phyloP scores from a whole-genome alignment of 1,140 invertebrate genomes.

The Lepidostoma basale region DNA sequence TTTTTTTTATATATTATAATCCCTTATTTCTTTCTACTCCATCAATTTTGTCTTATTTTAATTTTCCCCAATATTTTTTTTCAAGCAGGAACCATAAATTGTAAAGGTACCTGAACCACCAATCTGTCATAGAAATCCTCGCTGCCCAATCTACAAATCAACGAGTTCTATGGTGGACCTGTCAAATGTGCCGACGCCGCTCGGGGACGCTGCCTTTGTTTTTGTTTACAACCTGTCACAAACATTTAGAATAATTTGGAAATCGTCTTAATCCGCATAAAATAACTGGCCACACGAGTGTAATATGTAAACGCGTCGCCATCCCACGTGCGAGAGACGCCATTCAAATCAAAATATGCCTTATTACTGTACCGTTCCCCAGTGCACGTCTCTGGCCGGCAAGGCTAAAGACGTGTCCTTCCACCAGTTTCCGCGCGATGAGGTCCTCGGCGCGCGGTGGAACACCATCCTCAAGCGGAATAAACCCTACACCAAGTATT shows the following conservation, averaged over 20 bases:
- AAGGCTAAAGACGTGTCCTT: slow-evolving; percentile 59
- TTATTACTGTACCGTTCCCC: slow-evolving; percentile 58
- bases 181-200: slow-evolving; percentile 25
- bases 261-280: background rate
- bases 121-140: too few relatives aligned
- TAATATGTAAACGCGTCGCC: slow-evolving; percentile 11
- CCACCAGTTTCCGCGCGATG: slow-evolving; percentile 58
- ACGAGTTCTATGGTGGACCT: slow-evolving; percentile 17
- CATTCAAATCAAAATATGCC: slow-evolving; percentile 50
- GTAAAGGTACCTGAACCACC: too few relatives aligned
- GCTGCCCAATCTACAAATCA: background rate
- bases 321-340: background rate
- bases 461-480: slow-evolving; percentile 56
- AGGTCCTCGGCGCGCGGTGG: slow-evolving; percentile 54
- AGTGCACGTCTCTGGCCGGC: slow-evolving; percentile 59
- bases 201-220: slow-evolving; percentile 23
- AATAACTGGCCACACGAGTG: background rate
- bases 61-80: too few relatives aligned
- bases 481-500: slow-evolving; percentile 59
- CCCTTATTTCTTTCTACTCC: too few relatives aligned
- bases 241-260: slow-evolving; percentile 5
- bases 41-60: too few relatives aligned
- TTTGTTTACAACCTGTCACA: slow-evolving; percentile 27
- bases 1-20: too few relatives aligned
- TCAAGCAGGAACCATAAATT: too few relatives aligned